Base-by-base conservation (phyloP, 2,113 vertebrate genomes). In the Megaptera novaeangliae region DNA sequence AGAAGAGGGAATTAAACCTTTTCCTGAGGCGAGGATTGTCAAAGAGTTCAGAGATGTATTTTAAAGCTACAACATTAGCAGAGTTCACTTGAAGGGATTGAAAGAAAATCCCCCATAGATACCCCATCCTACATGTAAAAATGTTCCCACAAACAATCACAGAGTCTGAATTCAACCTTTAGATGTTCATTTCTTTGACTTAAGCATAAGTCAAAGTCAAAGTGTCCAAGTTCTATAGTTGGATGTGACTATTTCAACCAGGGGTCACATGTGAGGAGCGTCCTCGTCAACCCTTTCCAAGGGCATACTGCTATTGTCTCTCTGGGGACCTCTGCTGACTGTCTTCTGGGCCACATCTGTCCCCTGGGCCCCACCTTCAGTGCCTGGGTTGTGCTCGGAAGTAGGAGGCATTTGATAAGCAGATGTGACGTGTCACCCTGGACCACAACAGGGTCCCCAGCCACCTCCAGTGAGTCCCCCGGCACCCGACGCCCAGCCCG, bases 381-480 rank as follows among this genome's bases (percentile, higher is more conserved):
- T 41, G 80, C 41, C 49, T 0, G 20, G 4, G 20, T 10, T 3
- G 0, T 11, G 74, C 64, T 31, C 14, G 1, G 10, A 64, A 64
- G 52, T 66, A 29, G 83, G 39, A 81, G 83, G 71, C 96, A 75
- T 94, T 87, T 41, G 49, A 93, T 84, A 94, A 11, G 14, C 1
- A 9, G 21, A 8, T 0, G 2, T 2, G 8, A 93, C 3, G 8
- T 84, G 27, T 87, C 39, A 36, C 84, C 94, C 59, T 91, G 77
- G 91, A 92, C 96, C 72, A 82, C 97, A 88, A 81, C 66, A 17
- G 82, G 61, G 75, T 63, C 63, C 69, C 92, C 59, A 5, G 29
- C 15, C 88, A 39, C 0, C 92, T 75, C 94, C 49, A 6, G 12
- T 34, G 46, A 68, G 93, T 86, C 95, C 52, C 74, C 96, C 5